Evolutionary conservation across 2,888 invertebrate genomes (phyloP), one percentile per base, ranked within the genome.

Genomic region (Cryptocephalus primarius): DNA sequence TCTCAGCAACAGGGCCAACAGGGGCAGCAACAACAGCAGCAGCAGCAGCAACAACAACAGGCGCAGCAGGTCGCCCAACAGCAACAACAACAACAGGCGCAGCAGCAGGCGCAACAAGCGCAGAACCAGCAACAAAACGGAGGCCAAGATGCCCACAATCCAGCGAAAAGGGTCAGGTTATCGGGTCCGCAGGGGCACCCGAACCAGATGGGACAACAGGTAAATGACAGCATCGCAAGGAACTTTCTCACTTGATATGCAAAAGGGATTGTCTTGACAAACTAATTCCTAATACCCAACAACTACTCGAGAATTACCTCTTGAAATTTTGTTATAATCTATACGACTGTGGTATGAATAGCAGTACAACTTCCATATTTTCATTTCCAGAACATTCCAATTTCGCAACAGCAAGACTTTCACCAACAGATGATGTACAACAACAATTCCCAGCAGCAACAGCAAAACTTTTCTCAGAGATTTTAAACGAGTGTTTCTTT

Each of bases 381-480:
- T 6, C 3, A 11, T 54, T 53, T 53, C 31, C 42, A 55, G 53
- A 43, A 46, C 42, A 60, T 60, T 38, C 57, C 59, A 8, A 58
- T 60, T 33, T 57, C 58, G 2, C 60, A 58, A 43, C 69, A 70
- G 48, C 70, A 69, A 58, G 78, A 78, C 44, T 69, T 69, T 49
- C 70, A 70, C 60, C 80, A 80, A 62, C 82, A 82, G 63, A 83
- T 83, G 77, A 82, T 83, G 80, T 81, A 82, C 63, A 81, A 78
- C 39, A 77, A 75, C 42, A 74, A 74, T 56, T 75, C 76, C 55
- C 77, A 77, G 49, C 73, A 72, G 39, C 82, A 82, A 61, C 83
- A 83, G 59, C 78, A 77, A 50, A 83, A 79, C 63, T 84, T 83
- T 59, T 83, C 82, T 60, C 83, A 83, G 62, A 71, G 83, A 55